Evolutionary conservation across 2,888 invertebrate species (phyloP).

Genomic region (Nomada lathburiana): DNA sequence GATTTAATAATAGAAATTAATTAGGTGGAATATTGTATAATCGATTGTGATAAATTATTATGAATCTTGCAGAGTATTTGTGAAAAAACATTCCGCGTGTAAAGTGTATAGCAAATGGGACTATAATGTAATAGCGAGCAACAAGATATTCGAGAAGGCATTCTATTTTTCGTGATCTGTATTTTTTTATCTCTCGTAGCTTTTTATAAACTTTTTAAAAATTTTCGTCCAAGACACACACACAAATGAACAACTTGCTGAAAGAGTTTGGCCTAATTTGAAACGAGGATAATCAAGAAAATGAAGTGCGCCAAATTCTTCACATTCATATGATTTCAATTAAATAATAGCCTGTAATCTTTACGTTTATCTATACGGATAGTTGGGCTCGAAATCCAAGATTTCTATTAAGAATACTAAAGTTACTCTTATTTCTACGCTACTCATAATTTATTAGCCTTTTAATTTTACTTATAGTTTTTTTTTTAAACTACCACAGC

Average conservation of each 20-base stretch:
- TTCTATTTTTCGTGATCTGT: slow-evolving; percentile 82
- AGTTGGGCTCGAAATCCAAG: slow-evolving; percentile 8
- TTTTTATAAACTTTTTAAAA: slow-evolving; percentile 79
- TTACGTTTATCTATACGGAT: slow-evolving; percentile 5
- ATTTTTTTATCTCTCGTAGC: slow-evolving; percentile 81
- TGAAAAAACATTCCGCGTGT: slow-evolving; percentile 43
- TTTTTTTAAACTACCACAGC: not conserved
- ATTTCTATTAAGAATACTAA: slow-evolving; percentile 11
- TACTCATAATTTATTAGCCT: slow-evolving; percentile 31
- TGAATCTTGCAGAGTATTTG: slow-evolving; percentile 18
- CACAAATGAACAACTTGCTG: slow-evolving; percentile 48
- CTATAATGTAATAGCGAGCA: slow-evolving; percentile 55
- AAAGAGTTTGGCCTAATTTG: slow-evolving; percentile 59
- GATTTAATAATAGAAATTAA: slow-evolving; percentile 6
- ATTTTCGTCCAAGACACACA: slow-evolving; percentile 66
- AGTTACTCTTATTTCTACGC: not conserved
- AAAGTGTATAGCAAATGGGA: slow-evolving; percentile 67
- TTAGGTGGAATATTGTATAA: not conserved
- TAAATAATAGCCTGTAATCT: not conserved
- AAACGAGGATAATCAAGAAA: slow-evolving; percentile 33
- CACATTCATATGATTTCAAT: slow-evolving; percentile 5
- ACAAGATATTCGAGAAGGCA: slow-evolving; percentile 77
- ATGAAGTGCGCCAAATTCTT: slow-evolving; percentile 60
- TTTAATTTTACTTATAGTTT: slow-evolving; percentile 11
- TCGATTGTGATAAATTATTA: slow-evolving; percentile 44